Base-by-base conservation (phyloP, 2,797 vertebrate genomes). In the Etheostoma nigrum region DNA sequence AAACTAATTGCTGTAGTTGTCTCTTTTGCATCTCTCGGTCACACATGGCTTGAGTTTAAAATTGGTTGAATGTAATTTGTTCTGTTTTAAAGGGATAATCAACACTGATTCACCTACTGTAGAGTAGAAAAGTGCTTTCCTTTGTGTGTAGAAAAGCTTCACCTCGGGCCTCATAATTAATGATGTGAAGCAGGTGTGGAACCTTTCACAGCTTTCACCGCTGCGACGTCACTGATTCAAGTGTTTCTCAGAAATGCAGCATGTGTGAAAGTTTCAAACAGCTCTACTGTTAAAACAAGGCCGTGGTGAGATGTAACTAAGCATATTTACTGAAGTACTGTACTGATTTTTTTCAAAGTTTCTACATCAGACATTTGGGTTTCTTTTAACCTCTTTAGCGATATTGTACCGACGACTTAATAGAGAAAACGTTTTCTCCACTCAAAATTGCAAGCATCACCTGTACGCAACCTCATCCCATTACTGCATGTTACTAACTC, bases 1-100 rank as follows among this genome's bases (percentile, higher is more conserved):
- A 59, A 68, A 72, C n/a, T 70, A 85, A 83, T 21, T 60, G 68
- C 62, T 55, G 15, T 16, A 10, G 25, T 61, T 14, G n/a, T 49
- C 2, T 40, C 36, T 40, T 11, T 11, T 40, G 8, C 10, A 9
- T 13, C 61, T 57, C 47, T 71, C 44, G 19, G 51, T 74, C 49
- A 68, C 68, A 72, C 62, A 5, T 0, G 15, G 15, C 51, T 44
- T 23, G 74, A 18, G 30, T 55, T 73, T 49, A 23, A 45, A 70
- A 65, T 71, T 5, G 5, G 6, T 42, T 6, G 21, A 13, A 15
- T 44, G 1, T 45, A 19, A 48, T 21, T 55, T 45, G 14, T 51
- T 67, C 12, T 19, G 18, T 76, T 33, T 33, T 72, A 18, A 68
- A 71, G 18, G 45, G 13, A 16, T 53, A 63, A 68, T 47, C 51